Evolutionary conservation across 2,888 invertebrate genomes (phyloP), one percentile per base, ranked within the genome.

Genomic region (Epsilonema sp.): DNA sequence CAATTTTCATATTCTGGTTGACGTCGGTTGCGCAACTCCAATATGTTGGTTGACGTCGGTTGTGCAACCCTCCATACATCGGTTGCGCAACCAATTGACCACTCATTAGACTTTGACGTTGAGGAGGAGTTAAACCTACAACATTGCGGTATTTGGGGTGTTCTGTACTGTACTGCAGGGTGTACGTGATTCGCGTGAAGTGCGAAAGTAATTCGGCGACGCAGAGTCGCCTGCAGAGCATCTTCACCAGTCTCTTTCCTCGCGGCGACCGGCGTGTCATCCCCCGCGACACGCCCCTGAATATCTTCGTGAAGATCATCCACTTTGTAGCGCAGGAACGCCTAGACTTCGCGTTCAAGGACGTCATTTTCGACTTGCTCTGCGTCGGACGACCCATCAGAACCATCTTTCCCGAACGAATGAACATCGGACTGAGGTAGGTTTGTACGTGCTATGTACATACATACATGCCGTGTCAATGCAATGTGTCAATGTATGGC

Each of bases 201-300:
- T 94, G 94, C 66, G 97, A 99, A 70, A 92, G 92, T 62, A 97
- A 97, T 68, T 86, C 90, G 0, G 90, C 90, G 0, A 99, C 97
- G 0, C 85, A 89, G 63, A 90, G 89, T 16, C 77, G 94, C 16
- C 73, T 99, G 0, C 90, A 92, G 63, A 89, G 87, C 67, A 90
- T 94, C 3, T 54, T 56, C 37, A 89, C 89, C 68, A 92, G 92
- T 0, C 70, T 97, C 19, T 97, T 97, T 68, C 94, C 94, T 0
- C 90, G 89, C 69, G 82, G 82, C 5, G 89, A 89, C 1, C 92
- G 94, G 65, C 83, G 84, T 3, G 89, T 97, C 1, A 86, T 92
- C 1, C 97, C 97, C 0, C 74, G 92, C 19, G 97, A 99, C 63
- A 90, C 92, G 0, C 97, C 97, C 0, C 73, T 97, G 19, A 94